Evolutionary conservation across 2,888 invertebrate genomes (phyloP), one percentile per base, ranked within the genome.

Genomic region (Trissonchulus latispiculum): DNA sequence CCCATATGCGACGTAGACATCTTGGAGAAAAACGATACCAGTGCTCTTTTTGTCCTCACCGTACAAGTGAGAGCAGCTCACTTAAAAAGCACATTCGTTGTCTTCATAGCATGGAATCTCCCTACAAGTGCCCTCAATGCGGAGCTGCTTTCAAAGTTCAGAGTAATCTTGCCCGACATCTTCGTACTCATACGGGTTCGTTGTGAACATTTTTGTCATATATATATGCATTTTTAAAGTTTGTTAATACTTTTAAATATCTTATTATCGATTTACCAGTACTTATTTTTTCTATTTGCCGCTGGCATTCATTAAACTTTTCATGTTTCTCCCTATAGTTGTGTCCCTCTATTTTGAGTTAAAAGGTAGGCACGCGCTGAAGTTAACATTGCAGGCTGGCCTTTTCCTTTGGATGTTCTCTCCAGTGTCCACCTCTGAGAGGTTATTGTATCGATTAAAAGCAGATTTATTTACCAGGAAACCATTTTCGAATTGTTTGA

Each of bases 101-200:
- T 72, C 78, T 79, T 32, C 80, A 80, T 75, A 80, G 80, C 31
- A 66, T 74, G 29, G 80, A 80, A 70, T 73, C 78, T n/a, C 80
- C 80, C 59, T 80, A 78, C 74, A 75, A 75, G 67, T 75, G 80
- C 72, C 70, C 70, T 8, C 75, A 64, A 71, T 80, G 80, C 74
- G 48, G 69, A 32, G 77, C 77, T 72, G 67, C 75, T 1, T 80
- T 80, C 76, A 80, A 80, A 73, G 77, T 80, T 28, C 80, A 78
- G 72, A 78, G 78, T 74, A 80, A 80, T 70, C 75, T 79, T 35
- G 77, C 78, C 2, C 73, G 80, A 1, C 80, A 80, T 71, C 76
- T 78, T 32, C 72, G 79, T 15, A 75, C 78, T 1, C 80, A 80
- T 70, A 78, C 78, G 0, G 80, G 79, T 78, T 59, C 33, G 29